phyloP scores from a whole-genome alignment of 2,888 invertebrate genomes.

The Ptychoptera albimana region DNA sequence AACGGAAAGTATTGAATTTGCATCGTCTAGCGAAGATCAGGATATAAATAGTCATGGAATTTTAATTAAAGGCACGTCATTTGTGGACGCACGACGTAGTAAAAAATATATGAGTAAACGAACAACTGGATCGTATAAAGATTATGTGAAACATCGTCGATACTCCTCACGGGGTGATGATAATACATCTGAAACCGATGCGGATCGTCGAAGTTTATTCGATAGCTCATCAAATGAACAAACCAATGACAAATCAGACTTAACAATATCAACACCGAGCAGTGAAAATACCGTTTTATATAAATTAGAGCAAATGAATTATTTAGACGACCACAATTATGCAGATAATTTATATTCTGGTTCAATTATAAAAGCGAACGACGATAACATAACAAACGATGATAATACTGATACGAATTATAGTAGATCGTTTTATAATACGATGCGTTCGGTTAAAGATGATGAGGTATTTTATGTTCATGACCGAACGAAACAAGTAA shows the following conservation, averaged over 20 bases:
- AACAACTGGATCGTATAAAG: conserved; percentile 28
- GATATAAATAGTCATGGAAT: conserved; percentile 20
- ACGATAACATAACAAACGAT: conserved; percentile 8
- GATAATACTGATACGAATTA: conserved; percentile 7
- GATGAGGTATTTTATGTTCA: neutral
- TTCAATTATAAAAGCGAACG: too few relatives aligned
- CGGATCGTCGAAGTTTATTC: neutral
- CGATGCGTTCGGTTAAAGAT: too few relatives aligned
- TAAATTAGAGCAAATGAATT: neutral
- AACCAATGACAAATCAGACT: neutral
- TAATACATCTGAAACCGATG: conserved; percentile 2
- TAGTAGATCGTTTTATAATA: too few relatives aligned
- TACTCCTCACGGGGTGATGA: neutral
- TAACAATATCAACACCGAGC: neutral
- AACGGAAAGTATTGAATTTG: conserved; percentile 16
- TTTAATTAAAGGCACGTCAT: conserved; percentile 12
- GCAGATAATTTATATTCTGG: too few relatives aligned
- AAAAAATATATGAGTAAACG: conserved; percentile 31
- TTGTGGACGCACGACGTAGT: conserved; percentile 28
- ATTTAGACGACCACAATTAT: too few relatives aligned
- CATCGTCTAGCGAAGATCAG: conserved; percentile 30
- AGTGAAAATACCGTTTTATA: conserved; percentile 13
- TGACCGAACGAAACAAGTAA: neutral
- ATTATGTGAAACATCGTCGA: conserved; percentile 10
- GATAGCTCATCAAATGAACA: neutral